Conservation (phyloP, 2,797 vertebrate species). For the Tenualosa thibaudeaui region DNA sequence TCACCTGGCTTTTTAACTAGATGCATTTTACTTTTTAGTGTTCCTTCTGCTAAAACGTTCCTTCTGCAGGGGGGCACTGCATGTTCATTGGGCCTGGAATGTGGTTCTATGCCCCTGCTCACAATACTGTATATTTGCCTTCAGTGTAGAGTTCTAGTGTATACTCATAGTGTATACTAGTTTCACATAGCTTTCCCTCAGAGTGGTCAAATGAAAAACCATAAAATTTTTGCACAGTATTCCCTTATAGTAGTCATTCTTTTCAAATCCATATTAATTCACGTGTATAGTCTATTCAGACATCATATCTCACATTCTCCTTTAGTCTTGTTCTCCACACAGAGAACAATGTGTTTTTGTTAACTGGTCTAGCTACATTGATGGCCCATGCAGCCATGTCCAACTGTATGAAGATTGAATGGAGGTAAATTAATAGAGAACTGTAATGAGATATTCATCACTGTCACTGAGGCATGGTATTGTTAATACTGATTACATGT, state of each 20-base stretch:
- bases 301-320: not conserved
- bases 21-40: too few species aligned
- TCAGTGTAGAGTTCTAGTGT: not conserved
- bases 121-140: not conserved
- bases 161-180: too few species aligned
- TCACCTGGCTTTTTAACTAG: too few species aligned
- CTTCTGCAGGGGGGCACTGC: too few species aligned
- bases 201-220: not conserved
- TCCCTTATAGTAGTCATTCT: not conserved
- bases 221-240: too few species aligned
- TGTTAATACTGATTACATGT: not conserved
- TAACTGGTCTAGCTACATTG: not conserved
- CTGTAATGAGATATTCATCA: conserved; percentile 15
- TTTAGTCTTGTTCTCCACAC: not conserved
- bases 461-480: not conserved
- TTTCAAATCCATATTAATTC: not conserved
- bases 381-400: not conserved
- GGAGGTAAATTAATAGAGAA: conserved; percentile 3
- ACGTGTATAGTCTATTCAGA: not conserved
- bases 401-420: not conserved
- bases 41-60: too few species aligned
- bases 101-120: not conserved
- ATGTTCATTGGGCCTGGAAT: too few species aligned
- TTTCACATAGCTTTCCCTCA: not conserved
- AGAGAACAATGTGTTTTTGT: not conserved